phyloP scores from a whole-genome alignment of 2,113 vertebrate genomes.

The Callipepla californica region DNA sequence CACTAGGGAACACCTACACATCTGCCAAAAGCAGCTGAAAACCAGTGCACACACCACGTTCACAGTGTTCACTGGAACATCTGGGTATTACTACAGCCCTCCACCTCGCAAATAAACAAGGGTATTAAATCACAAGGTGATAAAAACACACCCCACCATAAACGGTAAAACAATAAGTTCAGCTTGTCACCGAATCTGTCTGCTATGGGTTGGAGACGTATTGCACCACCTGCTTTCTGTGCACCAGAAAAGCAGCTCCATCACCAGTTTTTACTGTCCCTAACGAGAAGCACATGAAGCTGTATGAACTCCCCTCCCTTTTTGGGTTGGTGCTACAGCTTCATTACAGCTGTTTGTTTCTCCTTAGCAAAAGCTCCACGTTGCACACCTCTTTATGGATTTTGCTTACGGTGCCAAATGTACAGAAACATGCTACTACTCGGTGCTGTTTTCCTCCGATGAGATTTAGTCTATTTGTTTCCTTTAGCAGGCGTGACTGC shows the following conservation, averaged over 20 bases:
- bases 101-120: not conserved
- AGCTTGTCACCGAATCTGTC: not conserved
- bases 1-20: not conserved
- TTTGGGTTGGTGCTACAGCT: not conserved
- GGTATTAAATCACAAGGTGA: not conserved
- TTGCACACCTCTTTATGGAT: not conserved
- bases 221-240: not conserved
- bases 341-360: not conserved
- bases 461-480: constrained; percentile 9
- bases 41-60: not conserved
- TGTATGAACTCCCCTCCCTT: not conserved
- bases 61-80: not conserved
- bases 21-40: not conserved
- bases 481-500: not conserved
- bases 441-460: not conserved
- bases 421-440: not conserved
- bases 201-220: not conserved
- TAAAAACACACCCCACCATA: not conserved
- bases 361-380: not conserved
- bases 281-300: not conserved
- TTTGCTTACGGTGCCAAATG: not conserved
- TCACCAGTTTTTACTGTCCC: not conserved
- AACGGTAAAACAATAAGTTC: not conserved
- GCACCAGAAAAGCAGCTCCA: not conserved
- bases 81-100: not conserved